phyloP scores from a whole-genome alignment of 2,113 vertebrate species.

The Archocentrus centrarchus region DNA sequence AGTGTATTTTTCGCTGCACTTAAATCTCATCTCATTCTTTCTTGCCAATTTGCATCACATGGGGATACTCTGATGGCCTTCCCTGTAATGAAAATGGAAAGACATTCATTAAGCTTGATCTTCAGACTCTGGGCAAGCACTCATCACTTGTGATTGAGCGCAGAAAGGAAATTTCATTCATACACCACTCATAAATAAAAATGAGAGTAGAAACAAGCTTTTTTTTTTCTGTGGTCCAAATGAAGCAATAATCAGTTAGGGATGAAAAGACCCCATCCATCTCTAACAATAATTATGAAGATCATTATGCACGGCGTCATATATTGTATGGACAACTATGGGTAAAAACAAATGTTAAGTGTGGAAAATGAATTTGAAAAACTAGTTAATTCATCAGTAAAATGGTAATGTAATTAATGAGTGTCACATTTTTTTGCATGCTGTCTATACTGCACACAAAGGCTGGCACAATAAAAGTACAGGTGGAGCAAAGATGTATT shows the following conservation, averaged over 20 bases:
- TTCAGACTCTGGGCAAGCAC: conserved; percentile 19
- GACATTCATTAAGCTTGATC: conserved; percentile 59
- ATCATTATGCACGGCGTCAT: neutral
- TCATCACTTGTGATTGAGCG: conserved; percentile 10
- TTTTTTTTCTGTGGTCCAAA: neutral
- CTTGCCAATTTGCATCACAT: conserved; percentile 25
- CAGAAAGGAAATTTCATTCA: conserved; percentile 22
- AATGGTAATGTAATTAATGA: neutral
- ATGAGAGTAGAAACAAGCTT: conserved; percentile 22
- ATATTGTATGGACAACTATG: neutral
- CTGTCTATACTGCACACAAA: neutral
- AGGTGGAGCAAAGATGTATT: conserved; percentile 37
- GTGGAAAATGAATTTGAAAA: neutral
- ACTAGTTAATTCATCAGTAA: neutral
- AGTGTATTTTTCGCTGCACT: neutral
- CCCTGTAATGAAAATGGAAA: conserved; percentile 55
- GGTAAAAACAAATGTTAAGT: neutral
- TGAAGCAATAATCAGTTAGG: neutral
- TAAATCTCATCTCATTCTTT: conserved; percentile 29
- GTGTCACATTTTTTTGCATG: neutral
- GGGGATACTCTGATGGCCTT: conserved; percentile 48
- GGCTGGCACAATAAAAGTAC: neutral
- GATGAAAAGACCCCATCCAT: conserved; percentile 19
- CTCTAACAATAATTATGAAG: conserved; percentile 6
- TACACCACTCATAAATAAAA: conserved; percentile 36